Conservation (phyloP, 2,113 vertebrate genomes). For the Onychostoma macrolepis region DNA sequence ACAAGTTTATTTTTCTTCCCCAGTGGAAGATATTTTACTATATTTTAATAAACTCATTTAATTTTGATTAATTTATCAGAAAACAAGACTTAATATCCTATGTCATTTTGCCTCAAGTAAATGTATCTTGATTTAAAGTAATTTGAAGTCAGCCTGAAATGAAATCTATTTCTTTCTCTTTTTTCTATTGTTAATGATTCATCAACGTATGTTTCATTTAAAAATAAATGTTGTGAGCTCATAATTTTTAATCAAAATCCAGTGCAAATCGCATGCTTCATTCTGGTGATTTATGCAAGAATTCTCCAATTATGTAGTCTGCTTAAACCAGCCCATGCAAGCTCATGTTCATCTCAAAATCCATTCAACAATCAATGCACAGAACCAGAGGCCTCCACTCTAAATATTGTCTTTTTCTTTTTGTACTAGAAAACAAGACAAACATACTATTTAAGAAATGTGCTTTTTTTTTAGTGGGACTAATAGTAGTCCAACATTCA, state of each 20-base stretch:
- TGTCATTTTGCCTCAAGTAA: background rate
- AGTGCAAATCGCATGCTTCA: background rate
- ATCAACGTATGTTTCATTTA: background rate
- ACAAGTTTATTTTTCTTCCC: background rate
- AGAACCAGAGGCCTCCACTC: too few species aligned
- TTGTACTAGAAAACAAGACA: background rate
- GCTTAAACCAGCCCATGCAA: too few species aligned
- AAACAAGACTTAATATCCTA: background rate
- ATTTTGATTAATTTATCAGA: background rate
- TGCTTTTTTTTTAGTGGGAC: background rate
- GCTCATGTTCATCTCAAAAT: too few species aligned
- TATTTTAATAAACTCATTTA: background rate
- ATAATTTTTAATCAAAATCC: background rate
- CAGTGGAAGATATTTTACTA: background rate
- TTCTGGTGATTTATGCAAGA: background rate
- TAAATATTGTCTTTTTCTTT: too few species aligned
- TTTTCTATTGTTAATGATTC: background rate
- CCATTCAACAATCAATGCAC: too few species aligned
- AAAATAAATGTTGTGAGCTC: background rate
- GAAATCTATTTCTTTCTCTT: background rate
- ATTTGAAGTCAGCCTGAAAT: background rate
- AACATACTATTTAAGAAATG: background rate
- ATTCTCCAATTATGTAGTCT: too few species aligned
- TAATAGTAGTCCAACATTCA: background rate
- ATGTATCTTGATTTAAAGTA: background rate